Evolutionary conservation across 2,113 vertebrate genomes (phyloP).

Genomic region (Penelope pileata): DNA sequence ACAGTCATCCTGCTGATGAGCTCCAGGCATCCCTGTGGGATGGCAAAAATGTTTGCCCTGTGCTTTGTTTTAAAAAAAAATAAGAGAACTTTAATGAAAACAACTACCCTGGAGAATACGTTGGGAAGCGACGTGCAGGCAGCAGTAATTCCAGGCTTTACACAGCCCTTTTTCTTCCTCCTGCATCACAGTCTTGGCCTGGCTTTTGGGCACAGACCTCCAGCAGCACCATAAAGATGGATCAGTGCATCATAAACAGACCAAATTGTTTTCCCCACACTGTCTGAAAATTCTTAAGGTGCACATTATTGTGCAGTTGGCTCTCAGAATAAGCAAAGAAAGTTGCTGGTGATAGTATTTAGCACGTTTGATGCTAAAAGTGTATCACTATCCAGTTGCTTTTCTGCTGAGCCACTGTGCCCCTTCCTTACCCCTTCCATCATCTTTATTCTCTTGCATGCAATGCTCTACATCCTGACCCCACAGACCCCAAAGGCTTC

Average conservation of each 20-base stretch:
- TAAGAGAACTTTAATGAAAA: constrained; percentile 63
- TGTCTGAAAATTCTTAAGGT: background rate
- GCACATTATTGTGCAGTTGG: background rate
- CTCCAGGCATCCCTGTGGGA: background rate
- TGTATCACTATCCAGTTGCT: background rate
- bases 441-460: background rate
- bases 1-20: background rate
- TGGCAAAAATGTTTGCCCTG: background rate
- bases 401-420: background rate
- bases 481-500: background rate
- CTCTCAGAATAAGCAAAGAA: background rate
- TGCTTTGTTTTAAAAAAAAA: constrained; percentile 53
- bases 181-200: background rate
- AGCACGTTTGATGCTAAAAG: background rate
- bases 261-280: background rate
- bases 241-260: background rate
- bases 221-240: background rate
- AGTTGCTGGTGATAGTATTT: background rate
- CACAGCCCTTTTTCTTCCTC: constrained; percentile 22
- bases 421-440: background rate
- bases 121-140: background rate
- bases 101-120: constrained; percentile 25
- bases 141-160: constrained; percentile 16
- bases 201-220: background rate
- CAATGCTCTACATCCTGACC: background rate